Base-by-base conservation (phyloP, 2,888 invertebrate genomes). In the Tiphia femorata region DNA sequence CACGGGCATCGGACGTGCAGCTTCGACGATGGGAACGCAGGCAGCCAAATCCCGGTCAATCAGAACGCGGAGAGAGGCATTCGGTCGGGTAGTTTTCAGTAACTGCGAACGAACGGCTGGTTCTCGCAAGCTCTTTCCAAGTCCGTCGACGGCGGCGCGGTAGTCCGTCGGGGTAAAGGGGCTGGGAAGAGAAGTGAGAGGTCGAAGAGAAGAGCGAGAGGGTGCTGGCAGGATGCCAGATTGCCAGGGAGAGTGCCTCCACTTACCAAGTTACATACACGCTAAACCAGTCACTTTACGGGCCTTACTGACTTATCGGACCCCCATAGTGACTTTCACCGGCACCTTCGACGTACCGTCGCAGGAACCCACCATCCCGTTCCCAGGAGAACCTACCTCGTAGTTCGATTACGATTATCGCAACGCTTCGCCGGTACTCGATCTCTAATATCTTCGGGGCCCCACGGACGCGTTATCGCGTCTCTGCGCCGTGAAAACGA, bases 201-300 rank as follows among this genome's bases (percentile, higher is more conserved):
- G n/a, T n/a, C n/a, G 27, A 30, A 27, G 53, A 44, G 42, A n/a
- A n/a, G 49, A 47, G 37, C 38, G 33, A 57, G 62, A 62, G 64
- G 56, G 62, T 62, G 56, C 64, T 78, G 77, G 77, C 75, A 46
- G 41, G 38, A 49, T 59, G 76, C 75, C 76, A 80, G 65, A 50
- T 61, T 67, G 58, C 64, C 62, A 62, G 67, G 33, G 71, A 70
- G 74, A 78, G 77, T 77, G 75, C 75, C 76, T 76, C 77, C 78
- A 79, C 78, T 81, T 81, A 79, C 75, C 74, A 70, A 73, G 68
- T 75, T 73, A 75, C 75, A 70, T 58, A 67, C 62, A 73, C 58
- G 61, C 59, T 61, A 69, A 65, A 72, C 66, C 68, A 63, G 66
- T 70, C 66, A 60, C 71, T 70, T 68, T 50, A 46, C 62, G 56